Evolutionary conservation across 2,797 vertebrate genomes (phyloP), one percentile per base, ranked within the genome.

Genomic region (Pteronotus mesoamericanus): DNA sequence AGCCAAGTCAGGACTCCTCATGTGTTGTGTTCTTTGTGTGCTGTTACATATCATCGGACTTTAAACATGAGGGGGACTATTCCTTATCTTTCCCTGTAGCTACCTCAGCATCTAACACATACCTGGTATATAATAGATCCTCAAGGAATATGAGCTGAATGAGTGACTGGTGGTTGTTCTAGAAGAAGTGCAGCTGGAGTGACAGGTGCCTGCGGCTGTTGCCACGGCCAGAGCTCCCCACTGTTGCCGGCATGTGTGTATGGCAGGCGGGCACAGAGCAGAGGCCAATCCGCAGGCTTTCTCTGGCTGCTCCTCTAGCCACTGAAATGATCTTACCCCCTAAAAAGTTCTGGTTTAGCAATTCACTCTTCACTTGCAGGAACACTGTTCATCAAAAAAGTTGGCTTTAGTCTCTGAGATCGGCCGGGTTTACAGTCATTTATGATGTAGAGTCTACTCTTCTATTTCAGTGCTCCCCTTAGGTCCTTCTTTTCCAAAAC

Each of bases 351-450:
- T 66, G 9, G 22, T n/a, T 71, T 53, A 89, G 39, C 66, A 87
- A 71, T 34, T 82, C 44, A 37, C 39, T 7, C 29, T 92, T 39
- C 29, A 79, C 5, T 94, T 72, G n/a, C 29, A 83, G 61, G 34
- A 78, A 91, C 82, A 89, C 29, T 55, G 89, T 48, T 89, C 22
- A n/a, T 82, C 16, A 42, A 72, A 86, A 64, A 77, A 86, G 82
- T 51, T 15, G 24, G 21, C n/a, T 79, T 80, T 84, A 24, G 3
- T 55, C 37, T 80, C 51, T 92, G 44, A 48, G n/a, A 48, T 37
- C 21, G 46, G 79, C 26, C 89, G 68, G 24, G 64, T 89, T 94
- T 89, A 34, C 69, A 11, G 39, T 89, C 32, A 74, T 64, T 71
- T 82, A 86, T 66, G 61, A 32, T 37, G 72, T 68, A 71, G 68